These are phyloP conservation scores for Bryconaethiops microstoma DNA, from an alignment of 2,797 vertebrate genomes.

Conservation along the genomic window DNA sequence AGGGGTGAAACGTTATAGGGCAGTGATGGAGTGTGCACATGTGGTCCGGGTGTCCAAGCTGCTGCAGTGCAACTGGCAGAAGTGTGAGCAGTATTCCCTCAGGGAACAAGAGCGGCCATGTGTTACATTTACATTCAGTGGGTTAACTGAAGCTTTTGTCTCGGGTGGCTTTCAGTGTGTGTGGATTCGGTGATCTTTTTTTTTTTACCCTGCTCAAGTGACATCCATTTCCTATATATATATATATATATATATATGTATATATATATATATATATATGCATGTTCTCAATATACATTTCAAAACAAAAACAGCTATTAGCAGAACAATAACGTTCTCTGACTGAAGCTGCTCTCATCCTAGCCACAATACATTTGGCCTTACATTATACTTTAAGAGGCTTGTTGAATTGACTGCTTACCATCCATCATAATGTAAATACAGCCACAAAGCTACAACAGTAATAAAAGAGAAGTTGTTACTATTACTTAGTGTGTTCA, in stretches of 20 bases:
- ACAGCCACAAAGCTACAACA: too few relatives aligned
- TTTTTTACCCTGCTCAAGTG: not conserved
- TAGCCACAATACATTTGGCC: not conserved
- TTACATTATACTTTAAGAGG: not conserved
- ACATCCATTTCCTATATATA: too few relatives aligned
- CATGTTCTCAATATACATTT: too few relatives aligned
- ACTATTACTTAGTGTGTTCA: not conserved
- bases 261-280: too few relatives aligned
- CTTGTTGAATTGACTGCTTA: too few relatives aligned
- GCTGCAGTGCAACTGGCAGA: conserved; percentile 32
- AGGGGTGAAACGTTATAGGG: not conserved
- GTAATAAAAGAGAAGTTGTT: too few relatives aligned
- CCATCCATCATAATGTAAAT: not conserved
- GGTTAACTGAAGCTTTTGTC: conserved; percentile 44
- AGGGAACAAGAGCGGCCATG: conserved; percentile 37
- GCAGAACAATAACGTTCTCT: not conserved
- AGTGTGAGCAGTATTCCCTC: conserved; percentile 39
- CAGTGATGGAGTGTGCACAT: conserved; percentile 1
- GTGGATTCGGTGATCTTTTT: conserved; percentile 16
- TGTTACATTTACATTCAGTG: conserved; percentile 54
- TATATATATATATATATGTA: too few relatives aligned
- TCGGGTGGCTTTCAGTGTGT: conserved; percentile 7
- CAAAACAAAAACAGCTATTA: not conserved
- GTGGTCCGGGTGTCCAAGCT: conserved; percentile 12
- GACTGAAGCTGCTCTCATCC: not conserved